Conservation (phyloP, 2,113 vertebrate species). For the Gambusia affinis region DNA sequence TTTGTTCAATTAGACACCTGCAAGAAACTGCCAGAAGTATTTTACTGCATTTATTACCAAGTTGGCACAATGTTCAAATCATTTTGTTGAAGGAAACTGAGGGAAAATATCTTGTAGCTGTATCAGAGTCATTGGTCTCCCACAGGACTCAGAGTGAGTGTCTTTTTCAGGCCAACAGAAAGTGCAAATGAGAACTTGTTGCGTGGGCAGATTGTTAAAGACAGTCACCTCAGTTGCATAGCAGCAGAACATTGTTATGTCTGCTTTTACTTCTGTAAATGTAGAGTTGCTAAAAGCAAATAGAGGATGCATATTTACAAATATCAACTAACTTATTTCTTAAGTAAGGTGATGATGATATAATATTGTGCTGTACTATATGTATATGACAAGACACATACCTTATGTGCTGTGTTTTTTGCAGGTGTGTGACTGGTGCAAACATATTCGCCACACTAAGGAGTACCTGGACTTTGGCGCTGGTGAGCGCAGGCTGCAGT, state of each 20-base stretch:
- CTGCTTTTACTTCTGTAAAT: not conserved
- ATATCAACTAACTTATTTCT: not conserved
- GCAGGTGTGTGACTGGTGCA: constrained; percentile 99
- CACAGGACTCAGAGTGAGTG: constrained; percentile 13
- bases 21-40: not conserved
- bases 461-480: constrained; percentile 99
- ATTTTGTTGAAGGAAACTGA: constrained; percentile 50
- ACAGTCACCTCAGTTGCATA: constrained; percentile 10
- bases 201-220: constrained; percentile 41
- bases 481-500: constrained; percentile 97
- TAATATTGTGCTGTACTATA: too few relatives aligned
- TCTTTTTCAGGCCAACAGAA: constrained; percentile 38
- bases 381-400: not conserved
- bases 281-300: constrained; percentile 7
- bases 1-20: not conserved
- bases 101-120: constrained; percentile 48
- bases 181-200: constrained; percentile 49
- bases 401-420: constrained; percentile 71
- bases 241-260: constrained; percentile 21
- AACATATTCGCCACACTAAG: constrained; percentile 99
- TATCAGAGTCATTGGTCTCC: constrained; percentile 31
- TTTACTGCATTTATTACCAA: not conserved
- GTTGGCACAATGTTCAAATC: not conserved
- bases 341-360: not conserved
- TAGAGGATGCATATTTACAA: not conserved